Evolutionary conservation across 2,888 invertebrate genomes (phyloP).

Genomic region (Scaptodrosophila latifasciaeformis): DNA sequence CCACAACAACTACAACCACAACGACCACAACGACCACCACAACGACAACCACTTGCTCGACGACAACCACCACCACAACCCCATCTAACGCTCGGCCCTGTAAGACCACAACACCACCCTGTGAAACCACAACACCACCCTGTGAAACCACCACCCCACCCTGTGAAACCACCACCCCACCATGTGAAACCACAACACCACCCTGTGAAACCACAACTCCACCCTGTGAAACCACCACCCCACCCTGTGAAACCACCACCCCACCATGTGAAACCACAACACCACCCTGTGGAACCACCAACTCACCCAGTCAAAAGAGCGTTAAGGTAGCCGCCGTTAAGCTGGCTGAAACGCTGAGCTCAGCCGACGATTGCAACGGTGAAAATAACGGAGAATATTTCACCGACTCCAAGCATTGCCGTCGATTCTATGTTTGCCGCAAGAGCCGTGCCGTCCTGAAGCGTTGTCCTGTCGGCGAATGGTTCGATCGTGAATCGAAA

Average conservation of each 20-base stretch:
- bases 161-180: not conserved
- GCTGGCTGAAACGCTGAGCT: not conserved
- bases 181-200: not conserved
- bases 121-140: not conserved
- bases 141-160: not conserved
- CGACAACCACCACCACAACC: conserved; percentile 3
- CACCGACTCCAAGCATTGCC: conserved; percentile 9
- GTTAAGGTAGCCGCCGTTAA: not conserved
- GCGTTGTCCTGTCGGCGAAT: conserved; percentile 8
- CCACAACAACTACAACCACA: no score
- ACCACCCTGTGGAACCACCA: not conserved
- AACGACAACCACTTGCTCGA: not conserved
- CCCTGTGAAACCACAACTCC: not conserved
- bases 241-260: no score
- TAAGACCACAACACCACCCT: not conserved
- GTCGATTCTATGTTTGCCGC: conserved; percentile 5
- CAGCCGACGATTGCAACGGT: not conserved
- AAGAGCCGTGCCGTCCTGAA: not conserved
- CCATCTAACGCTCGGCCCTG: not conserved
- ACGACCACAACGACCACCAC: no score
- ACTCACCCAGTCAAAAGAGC: not conserved
- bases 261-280: no score
- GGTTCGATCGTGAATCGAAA: conserved; percentile 7
- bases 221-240: not conserved
- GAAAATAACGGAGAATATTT: conserved; percentile 1